Evolutionary conservation across 2,797 vertebrate genomes (phyloP), one percentile per base, ranked within the genome.

Genomic region (Furcifer pardalis): DNA sequence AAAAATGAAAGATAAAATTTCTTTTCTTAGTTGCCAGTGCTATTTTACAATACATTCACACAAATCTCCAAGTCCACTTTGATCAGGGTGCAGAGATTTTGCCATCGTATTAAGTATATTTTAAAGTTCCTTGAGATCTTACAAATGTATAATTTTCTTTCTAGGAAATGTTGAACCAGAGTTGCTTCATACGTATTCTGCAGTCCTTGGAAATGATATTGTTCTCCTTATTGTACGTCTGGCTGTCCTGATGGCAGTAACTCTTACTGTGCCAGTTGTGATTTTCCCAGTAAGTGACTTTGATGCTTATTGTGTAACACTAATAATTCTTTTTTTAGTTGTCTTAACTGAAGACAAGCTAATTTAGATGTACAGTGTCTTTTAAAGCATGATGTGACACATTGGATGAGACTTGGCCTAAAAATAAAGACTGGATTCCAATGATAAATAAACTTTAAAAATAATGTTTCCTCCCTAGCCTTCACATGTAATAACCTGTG

Each of bases 191-290:
- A 99, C 98, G 7, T 99, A 99, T 91, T 97, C 98, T 10, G 95
- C 91, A 40, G 62, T 97, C 72, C 90, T 97, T 93, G 94, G 94
- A 79, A 79, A 92, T 40, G 98, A 98, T 30, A 78, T 97, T 66
- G 66, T 98, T 66, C 97, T 99, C 77, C 97, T 99, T 56, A 96
- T 99, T 74, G 98, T 99, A 52, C 98, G 98, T 25, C 93, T 99
- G 15, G 98, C 98, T 19, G 98, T 99, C 69, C 95, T 99, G 88
- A 93, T 97, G 68, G 98, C 98, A 10, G 98, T 99, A 83, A 99
- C 97, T 1, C 96, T 99, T 86, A 99, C 98, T 2, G 98, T 99
- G 1, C 98, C 98, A 2, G 98, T 99, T 25, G 97, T 99, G 81
- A 97, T 99, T 86, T 99, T 99, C 91, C 98, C 98, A 2, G 98